phyloP scores from a whole-genome alignment of 2,113 vertebrate species.

The Calonectris borealis region DNA sequence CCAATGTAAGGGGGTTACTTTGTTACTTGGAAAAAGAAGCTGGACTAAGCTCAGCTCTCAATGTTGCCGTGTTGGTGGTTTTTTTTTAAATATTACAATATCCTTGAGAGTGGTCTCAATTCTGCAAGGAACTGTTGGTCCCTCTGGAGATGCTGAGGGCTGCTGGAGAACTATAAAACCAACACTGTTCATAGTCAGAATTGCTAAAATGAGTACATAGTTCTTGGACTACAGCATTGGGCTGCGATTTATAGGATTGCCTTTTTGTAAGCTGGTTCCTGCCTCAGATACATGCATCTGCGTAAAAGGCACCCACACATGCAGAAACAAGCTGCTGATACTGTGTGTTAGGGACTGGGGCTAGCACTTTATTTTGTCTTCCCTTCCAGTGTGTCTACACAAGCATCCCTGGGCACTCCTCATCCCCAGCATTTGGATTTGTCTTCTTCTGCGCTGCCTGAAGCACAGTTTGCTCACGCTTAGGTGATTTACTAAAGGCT shows the following conservation, averaged over 20 bases:
- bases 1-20: not conserved
- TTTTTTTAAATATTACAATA: not conserved
- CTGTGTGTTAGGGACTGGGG: not conserved
- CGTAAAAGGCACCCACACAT: not conserved
- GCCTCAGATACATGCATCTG: not conserved
- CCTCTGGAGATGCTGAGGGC: not conserved
- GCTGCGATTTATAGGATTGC: not conserved
- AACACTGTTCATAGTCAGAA: not conserved
- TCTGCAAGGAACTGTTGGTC: not conserved
- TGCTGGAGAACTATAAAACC: not conserved
- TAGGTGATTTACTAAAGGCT: conserved; percentile 61
- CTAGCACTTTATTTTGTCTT: not conserved
- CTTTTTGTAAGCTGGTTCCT: not conserved
- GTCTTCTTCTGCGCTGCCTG: conserved; percentile 1
- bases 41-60: not conserved
- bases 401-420: not conserved
- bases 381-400: not conserved
- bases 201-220: not conserved
- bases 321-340: not conserved
- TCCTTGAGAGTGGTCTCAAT: not conserved
- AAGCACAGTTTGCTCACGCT: conserved; percentile 4
- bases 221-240: not conserved
- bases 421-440: not conserved
- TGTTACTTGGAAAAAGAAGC: not conserved
- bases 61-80: not conserved